Evolutionary conservation across 2,797 vertebrate genomes (phyloP), one percentile per base, ranked within the genome.

Genomic region (Sphenodon punctatus): DNA sequence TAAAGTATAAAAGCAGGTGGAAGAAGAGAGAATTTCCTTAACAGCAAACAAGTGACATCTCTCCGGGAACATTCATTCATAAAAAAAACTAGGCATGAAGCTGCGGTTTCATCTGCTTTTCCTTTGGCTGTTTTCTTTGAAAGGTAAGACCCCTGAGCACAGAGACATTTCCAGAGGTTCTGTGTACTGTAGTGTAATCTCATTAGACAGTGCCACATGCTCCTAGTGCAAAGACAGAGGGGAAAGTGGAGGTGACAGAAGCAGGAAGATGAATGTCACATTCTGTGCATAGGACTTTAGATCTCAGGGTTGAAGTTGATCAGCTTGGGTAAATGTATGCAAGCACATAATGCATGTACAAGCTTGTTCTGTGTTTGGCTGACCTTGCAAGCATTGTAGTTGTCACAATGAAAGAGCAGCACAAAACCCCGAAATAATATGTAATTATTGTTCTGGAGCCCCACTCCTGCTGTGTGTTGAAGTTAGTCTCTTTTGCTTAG

Each of bases 1-100:
- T 56, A 67, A 80, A 49, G 39, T 66, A 93, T 92, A 93, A 93
- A 93, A 89, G 74, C 75, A 39, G 51, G 36, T 48, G 36, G 19
- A 60, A 45, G 70, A 10, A 39, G 27, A 46, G 4, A 30, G 19
- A 10, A 19, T 67, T 72, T 59, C 38, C 68, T 30, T 42, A 42
- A 19, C 39, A 13, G 23, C 13, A 69, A 45, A 68, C 27, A 17
- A 20, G 16, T 13, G 27, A 45, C 49, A 34, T n/a, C 73, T 73
- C 63, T 27, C 48, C 30, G 36, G 61, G 59, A 23, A 32, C 39
- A n/a, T 60, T 72, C 60, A 15, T n/a, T 55, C 25, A 42, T 45
- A 19, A 45, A 49, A 39, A n/a, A 51, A 43, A 5, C 25, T 66
- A 65, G 60, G 30, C 49, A 88, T 90, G 88, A 82, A 73, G 61